Evolutionary conservation across 2,113 vertebrate species (phyloP).

Genomic region (Hyaena hyaena): DNA sequence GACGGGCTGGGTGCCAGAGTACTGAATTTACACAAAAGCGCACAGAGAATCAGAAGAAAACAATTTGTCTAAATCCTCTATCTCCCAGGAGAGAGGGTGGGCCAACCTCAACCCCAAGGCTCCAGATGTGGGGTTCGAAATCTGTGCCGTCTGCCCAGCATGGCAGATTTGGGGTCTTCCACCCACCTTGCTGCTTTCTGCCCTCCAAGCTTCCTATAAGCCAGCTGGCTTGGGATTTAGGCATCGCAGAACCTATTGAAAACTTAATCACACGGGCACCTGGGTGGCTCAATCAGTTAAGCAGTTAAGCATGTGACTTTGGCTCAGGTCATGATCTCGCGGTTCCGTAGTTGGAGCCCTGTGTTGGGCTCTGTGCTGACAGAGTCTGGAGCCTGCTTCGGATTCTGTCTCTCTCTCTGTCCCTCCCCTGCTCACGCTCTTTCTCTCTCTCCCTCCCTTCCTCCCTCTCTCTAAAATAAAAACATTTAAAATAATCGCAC

Average conservation of each 20-base stretch:
- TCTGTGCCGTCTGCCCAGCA: background rate
- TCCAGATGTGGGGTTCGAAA: background rate
- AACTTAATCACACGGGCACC: background rate
- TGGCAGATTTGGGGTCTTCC: background rate
- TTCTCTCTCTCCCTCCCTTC: too few species aligned
- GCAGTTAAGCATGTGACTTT: too few species aligned
- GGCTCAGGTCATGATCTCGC: too few species aligned
- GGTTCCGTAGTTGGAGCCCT: too few species aligned
- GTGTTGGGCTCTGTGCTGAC: too few species aligned
- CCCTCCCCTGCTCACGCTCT: too few species aligned
- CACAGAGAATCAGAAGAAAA: background rate
- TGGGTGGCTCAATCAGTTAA: too few species aligned
- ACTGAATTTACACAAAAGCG: background rate
- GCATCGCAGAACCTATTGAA: background rate
- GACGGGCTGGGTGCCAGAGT: background rate
- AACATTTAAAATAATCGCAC: too few species aligned
- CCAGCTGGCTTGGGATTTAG: background rate
- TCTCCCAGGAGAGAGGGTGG: background rate
- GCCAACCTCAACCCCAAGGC: background rate
- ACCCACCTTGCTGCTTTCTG: background rate
- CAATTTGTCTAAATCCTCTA: background rate
- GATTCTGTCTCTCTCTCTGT: too few species aligned
- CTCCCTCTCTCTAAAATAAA: too few species aligned
- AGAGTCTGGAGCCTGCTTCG: too few species aligned
- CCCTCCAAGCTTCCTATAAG: background rate